phyloP scores from a whole-genome alignment of 2,797 vertebrate species.

The Catostomus latipinnis region DNA sequence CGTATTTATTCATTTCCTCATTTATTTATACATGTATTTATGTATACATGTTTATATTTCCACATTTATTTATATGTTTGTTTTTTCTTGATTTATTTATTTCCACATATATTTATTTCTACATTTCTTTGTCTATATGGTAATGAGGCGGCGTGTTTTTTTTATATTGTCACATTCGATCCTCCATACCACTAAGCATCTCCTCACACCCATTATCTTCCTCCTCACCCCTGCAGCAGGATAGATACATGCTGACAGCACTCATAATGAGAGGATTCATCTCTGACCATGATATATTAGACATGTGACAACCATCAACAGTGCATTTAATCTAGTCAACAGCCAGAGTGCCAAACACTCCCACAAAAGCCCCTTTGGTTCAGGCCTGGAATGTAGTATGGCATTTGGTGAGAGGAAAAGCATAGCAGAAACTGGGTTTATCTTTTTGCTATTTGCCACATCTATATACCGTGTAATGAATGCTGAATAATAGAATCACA shows the following conservation, averaged over 20 bases:
- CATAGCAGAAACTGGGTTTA: neutral
- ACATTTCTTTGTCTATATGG: too few species aligned
- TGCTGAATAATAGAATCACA: neutral
- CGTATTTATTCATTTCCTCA: too few species aligned
- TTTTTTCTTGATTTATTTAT: too few species aligned
- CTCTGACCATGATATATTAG: conserved; percentile 47
- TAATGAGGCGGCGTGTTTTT: too few species aligned
- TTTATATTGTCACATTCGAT: neutral
- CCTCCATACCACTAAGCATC: conserved; percentile 26
- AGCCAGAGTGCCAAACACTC: conserved; percentile 3
- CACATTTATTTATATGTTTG: too few species aligned
- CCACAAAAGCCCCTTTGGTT: conserved; percentile 1
- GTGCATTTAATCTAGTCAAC: conserved; percentile 29
- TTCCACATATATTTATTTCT: too few species aligned
- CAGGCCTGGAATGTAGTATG: neutral
- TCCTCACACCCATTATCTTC: conserved; percentile 19
- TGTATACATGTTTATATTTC: too few species aligned
- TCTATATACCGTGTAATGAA: neutral
- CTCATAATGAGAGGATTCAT: conserved; percentile 51
- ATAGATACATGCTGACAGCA: conserved; percentile 41
- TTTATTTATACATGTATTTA: too few species aligned
- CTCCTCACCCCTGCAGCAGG: conserved; percentile 24
- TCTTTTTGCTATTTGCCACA: neutral
- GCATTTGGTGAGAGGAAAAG: too few species aligned
- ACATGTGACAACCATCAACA: conserved; percentile 42